Evolutionary conservation across 1,140 invertebrate species (phyloP).

Genomic region (silkworm (Bombyx mori)): DNA sequence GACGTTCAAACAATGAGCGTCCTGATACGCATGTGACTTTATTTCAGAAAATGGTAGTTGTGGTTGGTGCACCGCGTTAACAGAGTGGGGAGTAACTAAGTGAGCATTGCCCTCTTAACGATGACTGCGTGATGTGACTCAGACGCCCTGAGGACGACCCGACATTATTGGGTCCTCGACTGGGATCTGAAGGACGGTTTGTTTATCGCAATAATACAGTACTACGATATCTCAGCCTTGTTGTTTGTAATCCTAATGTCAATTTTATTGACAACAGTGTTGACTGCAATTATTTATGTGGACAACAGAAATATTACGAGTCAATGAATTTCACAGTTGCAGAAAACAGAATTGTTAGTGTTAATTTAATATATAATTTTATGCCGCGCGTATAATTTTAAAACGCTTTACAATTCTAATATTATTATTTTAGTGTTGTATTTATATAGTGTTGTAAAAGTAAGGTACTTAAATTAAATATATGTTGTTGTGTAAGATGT

Average conservation of each 20-base stretch:
- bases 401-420: too few relatives aligned
- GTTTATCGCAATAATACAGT: constrained; percentile 36
- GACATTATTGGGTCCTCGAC: constrained; percentile 64
- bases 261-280: too few relatives aligned
- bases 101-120: constrained; percentile 68
- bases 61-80: constrained; percentile 34
- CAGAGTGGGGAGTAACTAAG: constrained; percentile 47
- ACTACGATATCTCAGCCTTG: constrained; percentile 24
- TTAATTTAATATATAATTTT: too few relatives aligned
- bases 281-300: background rate
- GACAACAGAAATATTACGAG: too few relatives aligned
- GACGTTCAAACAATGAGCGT: constrained; percentile 49
- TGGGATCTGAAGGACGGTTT: constrained; percentile 55
- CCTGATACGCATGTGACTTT: constrained; percentile 39
- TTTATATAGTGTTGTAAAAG: too few relatives aligned
- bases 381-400: too few relatives aligned
- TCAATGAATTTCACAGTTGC: too few relatives aligned
- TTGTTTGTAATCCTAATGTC: background rate
- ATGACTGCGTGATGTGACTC: constrained; percentile 54
- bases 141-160: constrained; percentile 64
- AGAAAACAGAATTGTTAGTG: too few relatives aligned
- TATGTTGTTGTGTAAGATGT: too few relatives aligned
- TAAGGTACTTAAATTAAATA: too few relatives aligned
- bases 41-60: constrained; percentile 34
- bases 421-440: too few relatives aligned